Evolutionary conservation across 2,113 vertebrate genomes (phyloP).

Genomic region (Anseranas semipalmata): DNA sequence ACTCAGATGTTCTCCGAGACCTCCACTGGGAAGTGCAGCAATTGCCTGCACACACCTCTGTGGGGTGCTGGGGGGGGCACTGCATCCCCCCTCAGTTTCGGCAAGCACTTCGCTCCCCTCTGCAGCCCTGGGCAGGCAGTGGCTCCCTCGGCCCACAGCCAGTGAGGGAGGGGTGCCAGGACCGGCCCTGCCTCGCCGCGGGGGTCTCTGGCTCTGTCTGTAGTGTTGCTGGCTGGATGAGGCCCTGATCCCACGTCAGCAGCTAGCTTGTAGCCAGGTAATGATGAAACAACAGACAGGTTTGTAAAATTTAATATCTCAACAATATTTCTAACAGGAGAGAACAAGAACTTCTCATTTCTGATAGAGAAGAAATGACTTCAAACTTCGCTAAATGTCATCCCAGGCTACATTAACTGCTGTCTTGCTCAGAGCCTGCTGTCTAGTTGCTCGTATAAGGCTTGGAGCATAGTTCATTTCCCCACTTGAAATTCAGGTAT

Average conservation of each 20-base stretch:
- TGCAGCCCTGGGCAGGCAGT: background rate
- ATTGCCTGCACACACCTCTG: background rate
- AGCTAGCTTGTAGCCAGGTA: background rate
- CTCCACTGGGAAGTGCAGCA: accelerated
- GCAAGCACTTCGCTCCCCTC: accelerated
- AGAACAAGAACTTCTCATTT: background rate
- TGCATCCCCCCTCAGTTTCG: background rate
- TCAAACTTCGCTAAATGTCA: background rate
- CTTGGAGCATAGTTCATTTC: background rate
- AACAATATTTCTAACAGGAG: background rate
- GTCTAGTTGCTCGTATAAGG: background rate
- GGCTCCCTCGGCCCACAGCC: background rate
- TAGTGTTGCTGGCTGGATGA: accelerated
- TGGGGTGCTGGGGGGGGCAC: background rate
- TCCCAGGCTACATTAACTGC: background rate
- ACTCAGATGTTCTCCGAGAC: background rate
- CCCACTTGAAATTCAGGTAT: background rate
- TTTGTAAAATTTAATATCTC: background rate
- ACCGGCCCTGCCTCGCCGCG: accelerated
- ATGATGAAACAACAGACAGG: background rate
- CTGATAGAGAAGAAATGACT: background rate
- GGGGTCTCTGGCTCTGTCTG: background rate
- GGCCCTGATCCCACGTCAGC: accelerated
- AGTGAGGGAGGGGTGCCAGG: background rate
- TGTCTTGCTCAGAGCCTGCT: background rate